phyloP scores from a whole-genome alignment of 2,888 invertebrate genomes.

The Nymphalis c-album region DNA sequence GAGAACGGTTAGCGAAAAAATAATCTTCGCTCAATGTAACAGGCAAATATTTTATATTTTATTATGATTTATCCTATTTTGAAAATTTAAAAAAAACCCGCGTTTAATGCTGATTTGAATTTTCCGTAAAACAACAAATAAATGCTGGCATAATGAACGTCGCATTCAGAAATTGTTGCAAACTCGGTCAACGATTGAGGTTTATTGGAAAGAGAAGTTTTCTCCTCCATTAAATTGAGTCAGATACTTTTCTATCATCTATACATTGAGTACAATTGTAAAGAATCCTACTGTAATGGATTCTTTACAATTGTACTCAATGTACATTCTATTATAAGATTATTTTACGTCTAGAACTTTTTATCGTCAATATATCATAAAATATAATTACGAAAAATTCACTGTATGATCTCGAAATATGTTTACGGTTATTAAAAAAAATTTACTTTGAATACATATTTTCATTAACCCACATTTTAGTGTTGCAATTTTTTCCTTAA shows the following conservation, averaged over 20 bases:
- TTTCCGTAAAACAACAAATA: constrained; percentile 8
- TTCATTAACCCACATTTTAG: too few relatives aligned
- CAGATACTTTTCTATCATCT: constrained; percentile 4
- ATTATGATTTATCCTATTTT: constrained; percentile 14
- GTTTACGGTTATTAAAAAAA: too few relatives aligned
- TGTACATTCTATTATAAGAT: too few relatives aligned
- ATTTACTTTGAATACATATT: too few relatives aligned
- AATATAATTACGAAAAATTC: too few relatives aligned
- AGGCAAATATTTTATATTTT: constrained; percentile 27
- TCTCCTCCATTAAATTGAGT: constrained; percentile 4
- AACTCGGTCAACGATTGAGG: constrained; percentile 4
- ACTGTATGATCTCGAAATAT: too few relatives aligned
- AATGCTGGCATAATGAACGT: background rate
- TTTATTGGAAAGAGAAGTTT: constrained; percentile 1
- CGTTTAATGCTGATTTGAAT: constrained; percentile 9
- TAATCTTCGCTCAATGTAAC: constrained; percentile 18
- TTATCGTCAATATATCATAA: too few relatives aligned
- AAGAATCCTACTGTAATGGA: background rate
- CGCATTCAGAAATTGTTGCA: constrained; percentile 15
- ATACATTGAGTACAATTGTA: background rate
- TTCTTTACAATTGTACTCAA: too few relatives aligned
- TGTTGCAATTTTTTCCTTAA: too few relatives aligned
- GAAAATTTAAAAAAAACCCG: constrained; percentile 15
- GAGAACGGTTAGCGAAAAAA: constrained; percentile 21
- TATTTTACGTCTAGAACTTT: too few relatives aligned